Conservation (phyloP, 2,888 invertebrate genomes). For the Stenolophus ochropezus region DNA sequence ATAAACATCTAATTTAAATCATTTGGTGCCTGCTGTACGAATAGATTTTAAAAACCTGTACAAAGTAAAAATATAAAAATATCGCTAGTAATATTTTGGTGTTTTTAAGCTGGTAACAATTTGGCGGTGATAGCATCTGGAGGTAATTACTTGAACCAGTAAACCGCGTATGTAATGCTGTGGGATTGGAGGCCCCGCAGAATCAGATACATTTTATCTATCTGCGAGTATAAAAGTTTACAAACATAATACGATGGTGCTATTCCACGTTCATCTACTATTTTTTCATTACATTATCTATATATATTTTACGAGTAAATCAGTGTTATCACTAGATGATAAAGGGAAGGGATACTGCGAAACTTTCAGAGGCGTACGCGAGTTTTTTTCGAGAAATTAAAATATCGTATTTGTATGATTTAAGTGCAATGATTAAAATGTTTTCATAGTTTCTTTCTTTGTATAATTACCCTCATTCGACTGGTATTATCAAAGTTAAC, state of each 20-base stretch:
- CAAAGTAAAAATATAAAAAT: too few relatives aligned
- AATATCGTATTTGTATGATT: too few relatives aligned
- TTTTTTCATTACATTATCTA: conserved; percentile 74
- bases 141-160: conserved; percentile 61
- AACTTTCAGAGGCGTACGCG: conserved; percentile 41
- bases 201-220: conserved; percentile 47
- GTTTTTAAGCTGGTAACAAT: conserved; percentile 63
- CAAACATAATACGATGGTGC: conserved; percentile 56
- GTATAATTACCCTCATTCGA: too few relatives aligned
- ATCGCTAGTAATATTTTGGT: background rate
- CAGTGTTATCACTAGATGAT: conserved; percentile 70
- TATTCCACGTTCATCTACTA: conserved; percentile 70
- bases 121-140: conserved; percentile 65
- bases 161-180: conserved; percentile 8
- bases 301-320: conserved; percentile 72
- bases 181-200: conserved; percentile 3
- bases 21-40: too few relatives aligned
- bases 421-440: too few relatives aligned
- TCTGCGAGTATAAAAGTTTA: conserved; percentile 56
- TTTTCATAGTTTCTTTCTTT: too few relatives aligned
- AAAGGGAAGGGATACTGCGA: background rate
- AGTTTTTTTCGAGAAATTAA: background rate
- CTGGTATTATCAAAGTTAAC: too few relatives aligned
- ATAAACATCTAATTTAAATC: too few relatives aligned
- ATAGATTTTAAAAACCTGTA: too few relatives aligned